phyloP scores from a whole-genome alignment of 2,113 vertebrate species.

The Pseudorasbora parva region DNA sequence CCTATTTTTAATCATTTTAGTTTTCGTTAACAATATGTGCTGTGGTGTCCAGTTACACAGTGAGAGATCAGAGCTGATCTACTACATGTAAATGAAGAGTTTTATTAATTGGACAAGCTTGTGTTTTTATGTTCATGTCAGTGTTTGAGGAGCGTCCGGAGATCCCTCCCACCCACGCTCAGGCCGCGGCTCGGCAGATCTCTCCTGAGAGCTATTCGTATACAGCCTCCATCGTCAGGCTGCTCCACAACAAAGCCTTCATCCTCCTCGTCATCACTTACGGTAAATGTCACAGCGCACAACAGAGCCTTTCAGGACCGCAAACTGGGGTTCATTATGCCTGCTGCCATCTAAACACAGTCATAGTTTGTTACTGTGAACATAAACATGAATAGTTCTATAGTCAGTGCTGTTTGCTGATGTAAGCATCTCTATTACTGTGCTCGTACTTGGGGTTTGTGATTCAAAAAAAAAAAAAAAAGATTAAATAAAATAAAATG shows the following conservation, averaged over 20 bases:
- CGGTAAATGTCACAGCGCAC: constrained; percentile 75
- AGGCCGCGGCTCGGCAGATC: constrained; percentile 79
- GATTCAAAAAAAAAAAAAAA: no score
- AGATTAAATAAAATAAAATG: no score
- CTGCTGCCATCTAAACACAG: constrained; percentile 1
- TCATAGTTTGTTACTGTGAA: constrained; percentile 13
- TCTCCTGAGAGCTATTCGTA: constrained; percentile 79
- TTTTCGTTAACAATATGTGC: no score
- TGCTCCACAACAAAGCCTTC: constrained; percentile 86
- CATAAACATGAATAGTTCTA: not conserved
- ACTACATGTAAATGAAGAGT: no score
- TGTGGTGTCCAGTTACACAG: no score
- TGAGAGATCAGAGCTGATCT: no score
- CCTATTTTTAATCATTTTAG: no score
- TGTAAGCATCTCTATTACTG: not conserved
- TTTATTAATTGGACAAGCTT: no score
- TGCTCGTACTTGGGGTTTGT: not conserved
- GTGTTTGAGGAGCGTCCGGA: constrained; percentile 91
- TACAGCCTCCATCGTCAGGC: constrained; percentile 77
- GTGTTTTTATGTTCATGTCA: no score
- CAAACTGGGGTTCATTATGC: constrained; percentile 22
- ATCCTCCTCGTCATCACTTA: constrained; percentile 89
- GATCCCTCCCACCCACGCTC: constrained; percentile 86
- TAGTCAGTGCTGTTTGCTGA: not conserved
- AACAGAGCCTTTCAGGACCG: not conserved